Base-by-base conservation (phyloP, 2,797 vertebrate genomes). In the Eutrigla gurnardus region DNA sequence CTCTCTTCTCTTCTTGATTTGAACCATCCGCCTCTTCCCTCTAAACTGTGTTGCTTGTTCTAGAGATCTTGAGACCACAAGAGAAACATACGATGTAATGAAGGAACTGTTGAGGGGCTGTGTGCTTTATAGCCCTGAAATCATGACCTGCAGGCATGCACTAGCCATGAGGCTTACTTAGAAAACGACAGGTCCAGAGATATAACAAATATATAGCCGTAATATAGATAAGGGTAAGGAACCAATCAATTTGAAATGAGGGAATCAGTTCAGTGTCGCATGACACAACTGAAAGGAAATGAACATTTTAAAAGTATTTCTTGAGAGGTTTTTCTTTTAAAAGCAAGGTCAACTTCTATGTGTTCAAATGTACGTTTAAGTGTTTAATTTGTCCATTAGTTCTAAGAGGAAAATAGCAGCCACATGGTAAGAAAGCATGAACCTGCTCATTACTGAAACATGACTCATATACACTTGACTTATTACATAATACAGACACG, bases 121-220 rank as follows among this genome's bases (percentile, higher is more conserved):
- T 49, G n/a, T 63, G 50, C n/a, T 55, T 57, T 37, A 12, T 54
- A 45, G 39, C 17, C 54, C 70, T 25, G 65, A 45, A n/a, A 8
- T 46, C 10, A 45, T 67, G 33, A 58, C 65, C 68, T 70, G 57
- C 25, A 45, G 57, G 78, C 83, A 71, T 36, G 53, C 12, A 9
- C 64, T 5, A 71, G 60, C 46, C 66, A 80, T 55, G 57, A 63
- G 55, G 50, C 42, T 10, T 36, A 25, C 25, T 61, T 40, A 49
- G 49, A n/a, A 5, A 42, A 46, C 73, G 15, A 32, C 70, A 25
- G 52, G 25, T 42, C 40, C 25, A 42, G 6, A 42, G 7, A 42
- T 11, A 42, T 37, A 25, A 25, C 1, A 25, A 1, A 25, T 25
- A 25, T 2, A 25, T 25, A 25, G 25, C 25, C 25, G 25, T 25